A percentile compares a stretch with the other conserved stretches of the same genome.
Evolutionary conservation across 2,113 vertebrate genomes (phyloP).

Genomic region (Brachionichthys hirsutus): DNA sequence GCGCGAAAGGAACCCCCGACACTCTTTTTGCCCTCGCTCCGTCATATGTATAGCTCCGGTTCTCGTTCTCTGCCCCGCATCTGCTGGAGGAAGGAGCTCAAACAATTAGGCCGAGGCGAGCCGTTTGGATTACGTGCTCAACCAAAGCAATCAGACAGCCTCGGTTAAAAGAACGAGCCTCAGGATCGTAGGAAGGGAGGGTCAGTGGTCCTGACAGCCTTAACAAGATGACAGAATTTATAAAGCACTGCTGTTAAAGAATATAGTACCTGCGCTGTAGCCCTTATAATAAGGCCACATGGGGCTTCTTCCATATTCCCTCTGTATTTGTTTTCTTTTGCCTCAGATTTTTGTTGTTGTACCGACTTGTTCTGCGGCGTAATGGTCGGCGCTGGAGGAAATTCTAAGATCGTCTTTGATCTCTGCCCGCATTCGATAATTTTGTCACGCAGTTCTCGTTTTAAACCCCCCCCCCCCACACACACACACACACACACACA

Average conservation of each 20-base stretch:
- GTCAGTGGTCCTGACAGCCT: conserved; percentile 84
- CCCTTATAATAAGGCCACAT: conserved; percentile 89
- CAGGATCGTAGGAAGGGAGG: conserved; percentile 78
- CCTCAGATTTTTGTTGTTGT: conserved; percentile 82
- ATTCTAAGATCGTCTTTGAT: conserved; percentile 73
- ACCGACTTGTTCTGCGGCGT: conserved; percentile 68
- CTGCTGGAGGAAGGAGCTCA: conserved; percentile 68
- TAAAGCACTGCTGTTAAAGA: conserved; percentile 80
- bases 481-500: too few species aligned
- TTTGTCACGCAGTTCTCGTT: conserved; percentile 77
- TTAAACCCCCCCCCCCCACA: conserved; percentile 17
- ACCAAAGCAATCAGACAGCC: conserved; percentile 65
- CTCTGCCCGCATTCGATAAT: conserved; percentile 72
- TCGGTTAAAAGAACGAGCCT: conserved; percentile 67
- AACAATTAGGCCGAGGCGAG: conserved; percentile 75
- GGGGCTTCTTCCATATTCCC: conserved; percentile 81
- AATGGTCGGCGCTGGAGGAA: conserved; percentile 69
- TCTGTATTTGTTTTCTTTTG: conserved; percentile 80
- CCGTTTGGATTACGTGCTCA: conserved; percentile 68
- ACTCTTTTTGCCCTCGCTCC: conserved; percentile 64
- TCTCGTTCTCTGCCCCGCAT: conserved; percentile 58
- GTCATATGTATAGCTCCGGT: conserved; percentile 58
- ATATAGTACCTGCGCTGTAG: conserved; percentile 82
- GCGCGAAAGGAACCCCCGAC: conserved; percentile 58
- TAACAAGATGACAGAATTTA: conserved; percentile 91